phyloP scores from a whole-genome alignment of 2,797 vertebrate species.

The Gallirallus australis region DNA sequence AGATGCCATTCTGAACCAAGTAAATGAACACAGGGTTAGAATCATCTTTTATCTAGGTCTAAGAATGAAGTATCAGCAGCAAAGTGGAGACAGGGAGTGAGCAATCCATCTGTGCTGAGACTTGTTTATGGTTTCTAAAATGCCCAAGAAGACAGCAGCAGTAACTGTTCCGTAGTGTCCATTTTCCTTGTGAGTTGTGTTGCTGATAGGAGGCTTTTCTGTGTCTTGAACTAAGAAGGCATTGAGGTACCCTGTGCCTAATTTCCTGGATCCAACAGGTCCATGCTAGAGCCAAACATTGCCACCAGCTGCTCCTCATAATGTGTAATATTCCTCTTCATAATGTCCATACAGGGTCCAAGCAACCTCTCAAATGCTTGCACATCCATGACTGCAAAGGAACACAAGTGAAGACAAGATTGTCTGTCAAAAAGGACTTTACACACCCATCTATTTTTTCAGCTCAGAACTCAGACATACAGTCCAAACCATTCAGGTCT shows the following conservation, averaged over 20 bases:
- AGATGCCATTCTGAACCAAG: slow-evolving; percentile 81
- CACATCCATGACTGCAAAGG: slow-evolving; percentile 92
- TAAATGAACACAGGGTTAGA: slow-evolving; percentile 77
- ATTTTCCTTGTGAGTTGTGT: slow-evolving; percentile 78
- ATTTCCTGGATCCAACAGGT: slow-evolving; percentile 90
- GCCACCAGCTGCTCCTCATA: slow-evolving; percentile 98
- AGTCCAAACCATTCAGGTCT: not conserved
- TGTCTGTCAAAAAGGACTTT: not conserved
- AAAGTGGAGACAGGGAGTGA: slow-evolving; percentile 77
- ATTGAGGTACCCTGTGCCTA: slow-evolving; percentile 78
- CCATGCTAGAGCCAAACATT: slow-evolving; percentile 98
- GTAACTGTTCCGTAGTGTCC: slow-evolving; percentile 75
- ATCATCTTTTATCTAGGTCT: slow-evolving; percentile 75
- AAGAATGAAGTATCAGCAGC: slow-evolving; percentile 82
- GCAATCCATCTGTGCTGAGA: slow-evolving; percentile 80
- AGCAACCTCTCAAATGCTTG: slow-evolving; percentile 98
- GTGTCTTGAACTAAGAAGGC: slow-evolving; percentile 81
- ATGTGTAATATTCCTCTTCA: slow-evolving; percentile 99
- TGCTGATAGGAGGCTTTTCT: slow-evolving; percentile 80
- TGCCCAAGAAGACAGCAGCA: slow-evolving; percentile 80
- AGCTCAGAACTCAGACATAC: not conserved
- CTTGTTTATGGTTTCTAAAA: slow-evolving; percentile 77
- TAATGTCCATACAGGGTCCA: slow-evolving; percentile 99
- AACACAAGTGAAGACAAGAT: slow-evolving; percentile 17
- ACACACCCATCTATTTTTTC: not conserved